These are phyloP conservation scores for Torymus aiolomorphi DNA, from an alignment of 2,888 invertebrate species.

Conservation along the genomic window DNA sequence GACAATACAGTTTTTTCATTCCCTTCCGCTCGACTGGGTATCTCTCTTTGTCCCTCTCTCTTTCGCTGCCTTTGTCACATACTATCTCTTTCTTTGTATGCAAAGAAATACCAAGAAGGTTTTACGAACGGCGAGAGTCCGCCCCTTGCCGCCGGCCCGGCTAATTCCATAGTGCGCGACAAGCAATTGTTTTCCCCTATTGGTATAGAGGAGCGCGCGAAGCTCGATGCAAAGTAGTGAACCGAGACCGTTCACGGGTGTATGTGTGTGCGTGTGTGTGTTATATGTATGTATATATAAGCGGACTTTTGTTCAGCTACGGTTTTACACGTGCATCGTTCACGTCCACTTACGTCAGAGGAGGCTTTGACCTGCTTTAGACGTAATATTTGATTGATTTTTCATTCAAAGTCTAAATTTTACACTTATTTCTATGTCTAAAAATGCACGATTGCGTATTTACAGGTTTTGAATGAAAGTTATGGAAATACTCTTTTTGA, in stretches of 20 bases:
- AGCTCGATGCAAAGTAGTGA: constrained; percentile 43
- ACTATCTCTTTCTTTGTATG: constrained; percentile 57
- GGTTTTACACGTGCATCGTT: constrained; percentile 18
- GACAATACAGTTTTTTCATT: constrained; percentile 40
- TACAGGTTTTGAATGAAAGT: too few relatives aligned
- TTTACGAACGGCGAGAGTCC: constrained; percentile 47
- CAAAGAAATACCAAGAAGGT: constrained; percentile 55
- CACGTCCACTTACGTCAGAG: constrained; percentile 29
- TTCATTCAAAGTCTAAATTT: neutral
- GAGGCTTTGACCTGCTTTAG: constrained; percentile 30
- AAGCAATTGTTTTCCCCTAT: constrained; percentile 58
- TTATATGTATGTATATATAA: neutral
- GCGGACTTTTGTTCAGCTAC: neutral
- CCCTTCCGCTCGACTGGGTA: constrained; percentile 24
- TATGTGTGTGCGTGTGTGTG: neutral
- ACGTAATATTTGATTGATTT: constrained; percentile 3
- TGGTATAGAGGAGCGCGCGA: constrained; percentile 32
- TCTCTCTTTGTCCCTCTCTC: constrained; percentile 47
- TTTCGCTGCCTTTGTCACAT: constrained; percentile 47
- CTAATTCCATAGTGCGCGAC: constrained; percentile 59
- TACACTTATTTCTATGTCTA: neutral
- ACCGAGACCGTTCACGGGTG: constrained; percentile 34
- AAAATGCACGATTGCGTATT: too few relatives aligned
- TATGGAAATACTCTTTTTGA: too few relatives aligned
- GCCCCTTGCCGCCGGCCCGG: constrained; percentile 51